Evolutionary conservation across 2,888 invertebrate genomes (phyloP).

Genomic region (Erebia epiphron): DNA sequence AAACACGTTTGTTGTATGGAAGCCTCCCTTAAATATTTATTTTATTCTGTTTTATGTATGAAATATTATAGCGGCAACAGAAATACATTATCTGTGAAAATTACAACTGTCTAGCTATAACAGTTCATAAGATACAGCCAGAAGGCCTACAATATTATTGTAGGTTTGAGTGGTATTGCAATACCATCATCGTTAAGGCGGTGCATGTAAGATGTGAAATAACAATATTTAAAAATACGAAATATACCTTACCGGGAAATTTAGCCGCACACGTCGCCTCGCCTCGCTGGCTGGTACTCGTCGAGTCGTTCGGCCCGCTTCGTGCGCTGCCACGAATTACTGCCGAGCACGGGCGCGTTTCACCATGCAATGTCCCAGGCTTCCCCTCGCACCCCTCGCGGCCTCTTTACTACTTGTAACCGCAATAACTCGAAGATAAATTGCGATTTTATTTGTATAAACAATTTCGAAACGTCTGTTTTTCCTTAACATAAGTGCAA

Average conservation of each 20-base stretch:
- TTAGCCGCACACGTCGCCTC: background rate
- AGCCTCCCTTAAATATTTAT: background rate
- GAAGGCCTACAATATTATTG: too few species aligned
- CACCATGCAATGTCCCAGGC: background rate
- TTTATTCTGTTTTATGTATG: too few species aligned
- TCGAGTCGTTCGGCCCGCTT: background rate
- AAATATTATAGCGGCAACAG: too few species aligned
- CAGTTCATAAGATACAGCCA: too few species aligned
- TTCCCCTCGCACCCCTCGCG: constrained; percentile 4
- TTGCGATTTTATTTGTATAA: constrained; percentile 2
- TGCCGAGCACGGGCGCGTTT: background rate
- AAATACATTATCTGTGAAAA: too few species aligned
- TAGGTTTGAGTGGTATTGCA: too few species aligned
- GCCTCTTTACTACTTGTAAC: constrained; percentile 2
- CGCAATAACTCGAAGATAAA: constrained; percentile 1
- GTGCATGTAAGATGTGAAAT: constrained; percentile 1
- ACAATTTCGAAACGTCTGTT: constrained; percentile 1
- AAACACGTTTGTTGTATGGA: background rate
- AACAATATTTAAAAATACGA: constrained; percentile 2
- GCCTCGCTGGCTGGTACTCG: background rate
- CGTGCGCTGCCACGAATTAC: background rate
- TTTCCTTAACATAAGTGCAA: background rate
- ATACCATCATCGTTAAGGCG: background rate
- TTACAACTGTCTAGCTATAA: too few species aligned
- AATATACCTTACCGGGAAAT: constrained; percentile 2